A percentile compares a stretch with the other conserved stretches of the same genome.
Evolutionary conservation across 2,888 invertebrate genomes (phyloP).

Genomic region (Serrognathus titanus): DNA sequence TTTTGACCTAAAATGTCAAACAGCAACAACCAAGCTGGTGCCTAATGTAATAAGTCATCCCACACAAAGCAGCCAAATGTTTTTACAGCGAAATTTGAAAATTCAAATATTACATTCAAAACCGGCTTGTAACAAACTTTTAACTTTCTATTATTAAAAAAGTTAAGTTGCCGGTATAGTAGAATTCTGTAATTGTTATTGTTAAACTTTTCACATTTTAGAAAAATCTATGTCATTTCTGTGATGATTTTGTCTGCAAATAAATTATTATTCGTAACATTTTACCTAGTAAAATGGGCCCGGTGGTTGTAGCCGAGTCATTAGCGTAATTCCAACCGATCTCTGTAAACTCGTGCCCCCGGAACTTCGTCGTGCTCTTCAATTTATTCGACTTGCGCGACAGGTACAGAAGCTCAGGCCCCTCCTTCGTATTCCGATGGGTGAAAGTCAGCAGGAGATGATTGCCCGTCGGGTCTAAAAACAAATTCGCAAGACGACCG

Average conservation of each 20-base stretch:
- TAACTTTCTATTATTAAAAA: too few relatives aligned
- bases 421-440: slow-evolving; percentile 55
- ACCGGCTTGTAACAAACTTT: too few relatives aligned
- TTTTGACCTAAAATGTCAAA: too few relatives aligned
- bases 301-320: slow-evolving; percentile 67
- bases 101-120: too few relatives aligned
- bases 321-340: slow-evolving; percentile 85
- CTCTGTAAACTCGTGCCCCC: slow-evolving; percentile 81
- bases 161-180: too few relatives aligned
- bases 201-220: background rate
- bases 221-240: background rate
- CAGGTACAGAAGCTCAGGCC: slow-evolving; percentile 77
- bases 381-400: slow-evolving; percentile 73
- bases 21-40: too few relatives aligned
- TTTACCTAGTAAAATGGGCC: slow-evolving; percentile 70
- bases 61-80: too few relatives aligned
- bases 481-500: slow-evolving; percentile 64
- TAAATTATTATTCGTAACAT: background rate
- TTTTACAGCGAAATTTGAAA: too few relatives aligned
- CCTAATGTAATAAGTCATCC: too few relatives aligned
- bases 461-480: slow-evolving; percentile 82
- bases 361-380: slow-evolving; percentile 60
- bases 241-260: background rate
- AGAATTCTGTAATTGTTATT: too few relatives aligned
- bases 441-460: slow-evolving; percentile 77